Base-by-base conservation (phyloP, 2,888 invertebrate species). In the Melolontha melolontha region DNA sequence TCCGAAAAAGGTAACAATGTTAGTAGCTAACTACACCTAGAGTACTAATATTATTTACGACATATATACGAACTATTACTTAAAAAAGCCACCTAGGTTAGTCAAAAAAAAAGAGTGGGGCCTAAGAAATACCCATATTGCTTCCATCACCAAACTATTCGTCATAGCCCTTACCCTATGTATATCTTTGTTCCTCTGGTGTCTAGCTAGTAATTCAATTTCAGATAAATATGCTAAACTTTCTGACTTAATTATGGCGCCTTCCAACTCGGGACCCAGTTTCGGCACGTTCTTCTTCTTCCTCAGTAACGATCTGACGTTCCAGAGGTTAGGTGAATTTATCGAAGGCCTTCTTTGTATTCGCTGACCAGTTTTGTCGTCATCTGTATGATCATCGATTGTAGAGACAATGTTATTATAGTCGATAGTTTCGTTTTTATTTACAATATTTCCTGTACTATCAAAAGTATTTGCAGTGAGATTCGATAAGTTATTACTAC, bases 151-250 rank as follows among this genome's bases (percentile, higher is more conserved):
- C 73, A 72, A 70, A 34, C 2, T 10, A 8, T 5, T 10, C 10
- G 8, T 67, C 52, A 68, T 64, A 29, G 29, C 63, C 80, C 85
- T 85, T 86, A 86, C 86, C 85, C 85, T 82, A 75, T 85, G 84
- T 66, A 85, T 81, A 66, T 84, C 82, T 78, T 84, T 84, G 78
- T 83, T 85, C 72, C 84, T 79, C 76, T 84, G 83, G 74, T 85
- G 85, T 73, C 86, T 83, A 74, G 85, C 85, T 69, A 86, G 77
- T 78, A 86, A 80, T 75, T 86, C 86, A 73, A 82, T 79, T 70
- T 85, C 85, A 51, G 84, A 80, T 63, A 86, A 78, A 74, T 85
- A 85, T 40, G 85, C 85, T 75, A 86, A 80, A 76, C 85, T 85
- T 76, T 86, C 85, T 11, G 85, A 84, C 75, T 85, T 85, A 75